These are phyloP conservation scores for Phymanthus crucifer DNA, from an alignment of 92 coral and sea anemone species.

Conservation along the genomic window DNA sequence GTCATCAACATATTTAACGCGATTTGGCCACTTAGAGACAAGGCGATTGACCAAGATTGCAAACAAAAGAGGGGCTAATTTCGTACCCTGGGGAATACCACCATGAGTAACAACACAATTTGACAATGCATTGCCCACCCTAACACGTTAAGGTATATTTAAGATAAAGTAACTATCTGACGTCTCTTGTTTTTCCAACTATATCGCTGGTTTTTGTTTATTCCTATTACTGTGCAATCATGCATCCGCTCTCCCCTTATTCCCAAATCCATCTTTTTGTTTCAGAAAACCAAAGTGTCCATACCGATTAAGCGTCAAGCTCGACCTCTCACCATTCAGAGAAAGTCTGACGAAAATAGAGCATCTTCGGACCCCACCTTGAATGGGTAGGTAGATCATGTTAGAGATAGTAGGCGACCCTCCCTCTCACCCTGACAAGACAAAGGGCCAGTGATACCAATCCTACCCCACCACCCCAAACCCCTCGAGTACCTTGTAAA, in stretches of 20 bases:
- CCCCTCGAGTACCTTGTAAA: no score
- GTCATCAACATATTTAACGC: no score
- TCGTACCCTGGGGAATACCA: no score
- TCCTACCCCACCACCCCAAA: neutral
- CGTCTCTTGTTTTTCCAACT: no score
- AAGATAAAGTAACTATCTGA: no score
- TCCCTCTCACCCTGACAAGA: neutral
- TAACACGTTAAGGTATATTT: no score
- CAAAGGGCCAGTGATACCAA: neutral
- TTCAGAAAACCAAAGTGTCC: slow-evolving; percentile 13
- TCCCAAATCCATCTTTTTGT: neutral
- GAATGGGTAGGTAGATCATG: neutral
- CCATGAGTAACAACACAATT: no score
- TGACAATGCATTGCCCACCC: no score
- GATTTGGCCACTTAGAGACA: no score
- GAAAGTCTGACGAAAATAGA: slow-evolving; percentile 18
- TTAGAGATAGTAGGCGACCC: no score
- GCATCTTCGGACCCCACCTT: neutral
- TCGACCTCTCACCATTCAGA: slow-evolving; percentile 14
- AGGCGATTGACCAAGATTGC: no score
- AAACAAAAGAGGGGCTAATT: no score
- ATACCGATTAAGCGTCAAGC: neutral
- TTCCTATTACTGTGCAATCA: neutral
- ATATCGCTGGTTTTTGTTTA: neutral
- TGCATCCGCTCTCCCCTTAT: neutral